Evolutionary conservation across 2,797 vertebrate genomes (phyloP).

Genomic region (Catamblyrhynchus diadema): DNA sequence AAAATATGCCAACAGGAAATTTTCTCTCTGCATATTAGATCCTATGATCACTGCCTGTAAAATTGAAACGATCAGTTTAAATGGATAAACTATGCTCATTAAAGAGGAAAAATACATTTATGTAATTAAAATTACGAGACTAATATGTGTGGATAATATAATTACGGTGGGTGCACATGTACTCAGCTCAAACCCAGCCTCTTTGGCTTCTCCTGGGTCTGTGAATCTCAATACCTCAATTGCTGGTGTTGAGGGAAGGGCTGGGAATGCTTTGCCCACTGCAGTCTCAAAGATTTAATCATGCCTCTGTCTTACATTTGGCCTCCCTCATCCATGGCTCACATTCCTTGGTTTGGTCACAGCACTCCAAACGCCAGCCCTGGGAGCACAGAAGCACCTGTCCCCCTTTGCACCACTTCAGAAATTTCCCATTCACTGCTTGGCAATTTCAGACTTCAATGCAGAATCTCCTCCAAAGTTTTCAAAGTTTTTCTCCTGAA

Average conservation of each 20-base stretch:
- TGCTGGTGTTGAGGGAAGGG: not conserved
- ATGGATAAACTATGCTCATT: constrained; percentile 75
- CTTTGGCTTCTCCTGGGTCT: constrained; percentile 12
- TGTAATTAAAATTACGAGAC: constrained; percentile 75
- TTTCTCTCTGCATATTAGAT: constrained; percentile 70
- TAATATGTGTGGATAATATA: constrained; percentile 72
- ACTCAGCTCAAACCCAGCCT: constrained; percentile 20
- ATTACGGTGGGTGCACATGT: constrained; percentile 58
- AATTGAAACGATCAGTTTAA: constrained; percentile 76
- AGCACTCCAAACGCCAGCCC: not conserved
- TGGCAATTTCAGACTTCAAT: fast-evolving
- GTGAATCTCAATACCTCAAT: constrained; percentile 34
- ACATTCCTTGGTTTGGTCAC: not conserved
- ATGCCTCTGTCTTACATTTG: not conserved
- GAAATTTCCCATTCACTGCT: fast-evolving
- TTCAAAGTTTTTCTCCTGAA: not conserved
- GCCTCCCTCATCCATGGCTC: not conserved
- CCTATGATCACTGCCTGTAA: constrained; percentile 71
- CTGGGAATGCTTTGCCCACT: not conserved
- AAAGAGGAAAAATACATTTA: constrained; percentile 76
- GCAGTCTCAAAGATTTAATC: not conserved
- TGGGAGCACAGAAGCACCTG: not conserved
- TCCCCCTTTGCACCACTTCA: not conserved
- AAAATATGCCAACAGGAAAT: constrained; percentile 75
- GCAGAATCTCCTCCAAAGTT: not conserved